These are phyloP conservation scores for Camponotus floridanus DNA, from an alignment of 1,140 invertebrate species.

Conservation along the genomic window DNA sequence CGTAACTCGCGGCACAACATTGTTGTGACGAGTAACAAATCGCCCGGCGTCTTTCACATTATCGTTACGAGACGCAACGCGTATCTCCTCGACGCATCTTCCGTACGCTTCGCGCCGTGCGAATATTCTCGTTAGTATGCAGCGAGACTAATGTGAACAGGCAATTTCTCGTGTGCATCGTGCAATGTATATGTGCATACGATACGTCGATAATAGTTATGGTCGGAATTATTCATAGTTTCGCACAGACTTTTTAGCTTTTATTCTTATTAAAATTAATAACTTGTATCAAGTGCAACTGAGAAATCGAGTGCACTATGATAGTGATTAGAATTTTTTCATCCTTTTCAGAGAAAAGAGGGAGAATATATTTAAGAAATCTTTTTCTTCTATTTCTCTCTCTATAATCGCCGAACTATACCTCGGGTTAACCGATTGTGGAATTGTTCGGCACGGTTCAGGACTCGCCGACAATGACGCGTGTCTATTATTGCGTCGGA, in stretches of 20 bases:
- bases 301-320: no score
- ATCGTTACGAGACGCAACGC: background rate
- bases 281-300: no score
- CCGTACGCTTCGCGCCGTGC: background rate
- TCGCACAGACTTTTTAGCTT: background rate
- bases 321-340: no score
- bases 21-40: conserved; percentile 31
- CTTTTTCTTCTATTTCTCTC: background rate
- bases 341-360: no score
- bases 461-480: conserved; percentile 68
- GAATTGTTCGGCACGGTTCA: conserved; percentile 43
- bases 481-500: conserved; percentile 54
- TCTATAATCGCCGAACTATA: background rate
- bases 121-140: conserved; percentile 5
- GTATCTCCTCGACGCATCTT: background rate
- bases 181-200: background rate
- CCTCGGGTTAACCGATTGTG: conserved; percentile 49
- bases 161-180: background rate
- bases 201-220: background rate
- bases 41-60: background rate
- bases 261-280: no score
- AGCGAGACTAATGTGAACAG: background rate
- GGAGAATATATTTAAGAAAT: background rate
- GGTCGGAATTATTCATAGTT: background rate
- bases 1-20: background rate